A percentile compares a stretch with the other conserved stretches of the same genome.
These are phyloP conservation scores for Amazona vittata DNA, from an alignment of 2,113 vertebrate genomes.

Conservation along the genomic window DNA sequence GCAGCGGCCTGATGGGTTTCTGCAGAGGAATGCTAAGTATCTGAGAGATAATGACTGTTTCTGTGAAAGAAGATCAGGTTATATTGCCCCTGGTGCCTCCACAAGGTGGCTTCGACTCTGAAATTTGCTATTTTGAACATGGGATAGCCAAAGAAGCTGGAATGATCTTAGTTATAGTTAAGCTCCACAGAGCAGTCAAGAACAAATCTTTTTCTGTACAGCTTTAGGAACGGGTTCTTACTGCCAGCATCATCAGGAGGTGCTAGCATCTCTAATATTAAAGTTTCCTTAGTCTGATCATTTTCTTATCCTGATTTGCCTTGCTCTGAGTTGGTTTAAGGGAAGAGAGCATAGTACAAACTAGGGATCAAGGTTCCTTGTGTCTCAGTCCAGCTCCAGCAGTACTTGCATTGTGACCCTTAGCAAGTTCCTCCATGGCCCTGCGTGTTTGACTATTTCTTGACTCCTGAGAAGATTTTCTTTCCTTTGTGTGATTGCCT, in stretches of 20 bases:
- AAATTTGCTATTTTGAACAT: background rate
- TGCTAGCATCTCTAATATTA: background rate
- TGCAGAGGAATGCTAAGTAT: slow-evolving; percentile 10
- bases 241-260: background rate
- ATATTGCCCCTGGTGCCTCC: background rate
- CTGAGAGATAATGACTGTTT: background rate
- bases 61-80: background rate
- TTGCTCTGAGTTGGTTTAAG: background rate
- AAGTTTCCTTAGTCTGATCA: background rate
- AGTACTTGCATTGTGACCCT: background rate
- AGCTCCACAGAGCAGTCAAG: background rate
- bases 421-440: background rate
- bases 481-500: background rate
- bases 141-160: background rate
- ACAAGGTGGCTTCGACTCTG: background rate
- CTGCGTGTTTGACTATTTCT: background rate
- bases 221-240: background rate
- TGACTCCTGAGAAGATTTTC: background rate
- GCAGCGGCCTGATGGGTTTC: background rate
- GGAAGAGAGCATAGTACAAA: background rate
- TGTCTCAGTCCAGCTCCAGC: background rate
- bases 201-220: background rate
- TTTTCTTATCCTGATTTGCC: background rate
- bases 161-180: background rate
- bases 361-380: rapidly evolving